A percentile compares a stretch with the other conserved stretches of the same genome.
Evolutionary conservation across 1,140 invertebrate genomes (phyloP).

Genomic region (Globodera ellingtonae): DNA sequence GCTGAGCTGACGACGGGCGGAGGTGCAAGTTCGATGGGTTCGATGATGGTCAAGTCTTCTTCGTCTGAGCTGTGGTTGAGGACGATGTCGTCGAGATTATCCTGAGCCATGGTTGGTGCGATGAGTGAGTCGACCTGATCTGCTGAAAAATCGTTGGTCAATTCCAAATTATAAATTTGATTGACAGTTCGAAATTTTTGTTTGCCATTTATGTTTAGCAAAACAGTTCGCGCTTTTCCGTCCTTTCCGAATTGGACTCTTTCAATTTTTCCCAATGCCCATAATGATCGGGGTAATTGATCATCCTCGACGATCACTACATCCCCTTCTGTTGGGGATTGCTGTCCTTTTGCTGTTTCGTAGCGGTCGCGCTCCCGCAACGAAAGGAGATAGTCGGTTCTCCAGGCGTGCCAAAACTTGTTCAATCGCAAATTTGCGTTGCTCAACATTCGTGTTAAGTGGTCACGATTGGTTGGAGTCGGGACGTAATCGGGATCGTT

Average conservation of each 20-base stretch:
- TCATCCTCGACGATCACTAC: too few species aligned
- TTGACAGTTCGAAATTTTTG: not conserved
- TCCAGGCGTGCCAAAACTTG: constrained; percentile 10
- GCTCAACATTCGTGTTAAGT: not conserved
- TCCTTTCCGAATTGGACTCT: not conserved
- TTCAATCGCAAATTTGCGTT: not conserved
- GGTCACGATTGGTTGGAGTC: not conserved
- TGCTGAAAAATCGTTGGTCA: not conserved
- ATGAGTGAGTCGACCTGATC: not conserved
- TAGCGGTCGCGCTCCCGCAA: not conserved
- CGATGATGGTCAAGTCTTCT: not conserved
- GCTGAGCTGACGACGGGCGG: too few species aligned
- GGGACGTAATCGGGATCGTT: not conserved
- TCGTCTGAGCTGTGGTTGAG: not conserved
- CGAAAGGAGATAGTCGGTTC: not conserved
- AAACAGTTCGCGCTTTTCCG: too few species aligned
- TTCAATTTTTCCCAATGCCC: not conserved
- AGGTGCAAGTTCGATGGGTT: too few species aligned
- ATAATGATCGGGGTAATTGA: not conserved
- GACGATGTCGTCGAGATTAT: not conserved
- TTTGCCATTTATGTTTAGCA: not conserved
- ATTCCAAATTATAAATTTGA: not conserved
- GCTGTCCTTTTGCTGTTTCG: too few species aligned
- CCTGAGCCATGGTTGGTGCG: not conserved
- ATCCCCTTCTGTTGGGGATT: too few species aligned